These are phyloP conservation scores for Ischnus inquisitorius DNA, from an alignment of 2,888 invertebrate genomes.

Conservation along the genomic window DNA sequence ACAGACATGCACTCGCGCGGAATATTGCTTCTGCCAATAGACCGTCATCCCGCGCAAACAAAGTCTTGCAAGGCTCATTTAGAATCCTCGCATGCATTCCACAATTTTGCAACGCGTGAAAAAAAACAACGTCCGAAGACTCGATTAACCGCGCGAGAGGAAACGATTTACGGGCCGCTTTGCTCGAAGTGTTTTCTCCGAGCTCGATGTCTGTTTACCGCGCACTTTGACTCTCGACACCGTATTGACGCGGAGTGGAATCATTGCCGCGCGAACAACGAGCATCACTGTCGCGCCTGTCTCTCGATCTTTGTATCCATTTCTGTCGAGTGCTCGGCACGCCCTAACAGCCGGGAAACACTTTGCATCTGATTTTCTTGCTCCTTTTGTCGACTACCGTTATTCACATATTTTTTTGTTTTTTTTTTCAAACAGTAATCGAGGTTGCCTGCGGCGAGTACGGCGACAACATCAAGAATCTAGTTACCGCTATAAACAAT, in stretches of 20 bases:
- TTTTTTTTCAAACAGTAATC: constrained; percentile 88
- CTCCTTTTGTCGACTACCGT: no score
- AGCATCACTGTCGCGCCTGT: not conserved
- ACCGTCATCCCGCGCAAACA: not conserved
- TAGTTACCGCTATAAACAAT: constrained; percentile 94
- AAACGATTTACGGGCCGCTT: constrained; percentile 26
- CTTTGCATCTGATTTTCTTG: not conserved
- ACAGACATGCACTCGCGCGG: not conserved
- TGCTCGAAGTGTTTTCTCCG: constrained; percentile 5
- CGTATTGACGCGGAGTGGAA: constrained; percentile 1
- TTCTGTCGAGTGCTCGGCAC: not conserved
- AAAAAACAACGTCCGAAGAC: not conserved
- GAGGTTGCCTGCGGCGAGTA: constrained; percentile 99
- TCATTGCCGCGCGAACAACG: constrained; percentile 2
- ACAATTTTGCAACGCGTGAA: constrained; percentile 24
- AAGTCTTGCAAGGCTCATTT: not conserved
- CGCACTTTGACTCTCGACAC: constrained; percentile 18
- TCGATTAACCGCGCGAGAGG: constrained; percentile 35
- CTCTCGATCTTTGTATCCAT: constrained; percentile 9
- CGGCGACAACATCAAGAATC: constrained; percentile 94
- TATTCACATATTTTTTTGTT: constrained; percentile 1
- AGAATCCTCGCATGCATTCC: constrained; percentile 24
- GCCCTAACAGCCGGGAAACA: no score
- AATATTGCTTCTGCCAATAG: constrained; percentile 24
- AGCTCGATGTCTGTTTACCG: constrained; percentile 16